These are phyloP conservation scores for Tanytarsus gracilentus DNA, from an alignment of 2,888 invertebrate species.

Conservation along the genomic window DNA sequence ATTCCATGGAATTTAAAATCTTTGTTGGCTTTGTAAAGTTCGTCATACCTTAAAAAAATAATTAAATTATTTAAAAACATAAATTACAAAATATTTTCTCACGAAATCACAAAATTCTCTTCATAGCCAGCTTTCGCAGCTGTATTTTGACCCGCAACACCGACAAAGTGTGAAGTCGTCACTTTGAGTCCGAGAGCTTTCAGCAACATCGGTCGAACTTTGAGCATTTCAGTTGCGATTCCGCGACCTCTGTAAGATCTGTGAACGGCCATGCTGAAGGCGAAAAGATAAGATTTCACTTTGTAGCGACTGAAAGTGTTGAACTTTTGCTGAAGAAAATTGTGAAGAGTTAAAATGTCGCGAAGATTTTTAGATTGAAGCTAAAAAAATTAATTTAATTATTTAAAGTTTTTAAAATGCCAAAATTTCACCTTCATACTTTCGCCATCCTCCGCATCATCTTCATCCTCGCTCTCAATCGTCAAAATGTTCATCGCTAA, in stretches of 20 bases:
- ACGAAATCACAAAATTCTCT: constrained; percentile 18
- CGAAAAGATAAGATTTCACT: neutral
- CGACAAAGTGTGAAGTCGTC: constrained; percentile 20
- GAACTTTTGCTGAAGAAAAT: neutral
- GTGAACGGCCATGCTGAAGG: constrained; percentile 8
- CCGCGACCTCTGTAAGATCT: constrained; percentile 22
- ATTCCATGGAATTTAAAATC: constrained; percentile 11
- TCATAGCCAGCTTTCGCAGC: constrained; percentile 26
- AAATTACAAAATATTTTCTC: neutral
- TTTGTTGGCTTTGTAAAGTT: neutral
- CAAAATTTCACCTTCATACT: neutral
- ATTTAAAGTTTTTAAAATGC: neutral
- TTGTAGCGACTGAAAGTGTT: neutral
- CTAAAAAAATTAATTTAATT: neutral
- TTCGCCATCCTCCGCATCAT: neutral
- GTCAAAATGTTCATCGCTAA: neutral
- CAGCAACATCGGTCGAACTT: constrained; percentile 10
- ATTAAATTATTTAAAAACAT: neutral
- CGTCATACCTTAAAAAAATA: constrained; percentile 13
- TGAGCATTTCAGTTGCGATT: constrained; percentile 28
- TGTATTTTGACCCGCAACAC: constrained; percentile 14
- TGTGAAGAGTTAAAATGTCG: neutral
- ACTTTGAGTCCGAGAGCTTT: constrained; percentile 20
- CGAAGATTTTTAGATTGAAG: neutral
- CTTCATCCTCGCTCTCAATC: neutral